Percentiles rank a stretch among this genome's conserved stretches.
phyloP scores from a whole-genome alignment of 2,888 invertebrate genomes.

The Dermolepida albohirtum region DNA sequence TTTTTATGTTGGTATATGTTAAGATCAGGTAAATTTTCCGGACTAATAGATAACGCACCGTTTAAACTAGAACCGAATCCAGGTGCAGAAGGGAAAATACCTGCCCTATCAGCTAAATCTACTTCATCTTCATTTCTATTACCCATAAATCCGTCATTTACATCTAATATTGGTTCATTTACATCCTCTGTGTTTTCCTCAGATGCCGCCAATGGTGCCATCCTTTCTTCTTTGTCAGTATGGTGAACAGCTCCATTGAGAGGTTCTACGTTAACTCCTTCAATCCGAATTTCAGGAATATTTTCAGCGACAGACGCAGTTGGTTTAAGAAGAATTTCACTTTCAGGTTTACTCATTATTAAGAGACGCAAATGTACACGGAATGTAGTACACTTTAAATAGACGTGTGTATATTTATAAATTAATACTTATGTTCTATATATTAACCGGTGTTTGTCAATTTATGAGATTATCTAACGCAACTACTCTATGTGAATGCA shows the following conservation, averaged over 20 bases:
- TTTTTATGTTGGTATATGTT: constrained; percentile 92
- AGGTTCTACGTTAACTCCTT: background rate
- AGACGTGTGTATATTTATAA: too few species aligned
- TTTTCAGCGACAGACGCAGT: background rate
- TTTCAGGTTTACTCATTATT: constrained; percentile 24
- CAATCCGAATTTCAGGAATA: background rate
- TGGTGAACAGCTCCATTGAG: too few species aligned
- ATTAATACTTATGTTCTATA: too few species aligned
- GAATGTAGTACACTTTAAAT: background rate
- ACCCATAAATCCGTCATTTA: background rate
- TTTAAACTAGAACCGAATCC: constrained; percentile 52
- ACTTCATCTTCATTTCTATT: constrained; percentile 15
- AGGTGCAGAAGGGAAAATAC: constrained; percentile 54
- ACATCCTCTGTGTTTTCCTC: constrained; percentile 12
- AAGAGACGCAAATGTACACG: too few species aligned
- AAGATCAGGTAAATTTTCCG: constrained; percentile 72
- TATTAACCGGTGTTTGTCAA: too few species aligned
- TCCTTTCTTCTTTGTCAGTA: background rate
- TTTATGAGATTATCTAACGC: too few species aligned
- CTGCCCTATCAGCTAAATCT: constrained; percentile 19
- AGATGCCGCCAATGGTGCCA: constrained; percentile 2
- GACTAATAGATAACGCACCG: background rate
- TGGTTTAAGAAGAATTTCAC: constrained; percentile 11
- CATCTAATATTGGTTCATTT: constrained; percentile 1
- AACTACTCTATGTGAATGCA: too few species aligned